Evolutionary conservation across 37 sponge, comb jelly and placozoan species (phyloP).

Genomic region (Beroe forskalii): DNA sequence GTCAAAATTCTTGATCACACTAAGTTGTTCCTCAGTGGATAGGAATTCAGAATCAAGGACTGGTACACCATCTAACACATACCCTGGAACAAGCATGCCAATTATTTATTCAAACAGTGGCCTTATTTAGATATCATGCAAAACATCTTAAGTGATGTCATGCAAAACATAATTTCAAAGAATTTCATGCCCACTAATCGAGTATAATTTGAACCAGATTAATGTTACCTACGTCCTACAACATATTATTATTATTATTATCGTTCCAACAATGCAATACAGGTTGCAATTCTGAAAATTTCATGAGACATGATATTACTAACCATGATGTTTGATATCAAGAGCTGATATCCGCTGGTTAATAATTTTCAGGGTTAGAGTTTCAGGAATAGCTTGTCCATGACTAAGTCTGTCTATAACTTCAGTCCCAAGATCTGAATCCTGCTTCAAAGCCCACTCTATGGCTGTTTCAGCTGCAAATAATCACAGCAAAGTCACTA

Average conservation of each 20-base stretch:
- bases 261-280: too few relatives aligned
- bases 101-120: too few relatives aligned
- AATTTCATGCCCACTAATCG: too few relatives aligned
- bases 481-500: too few relatives aligned
- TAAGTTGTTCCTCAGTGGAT: slow-evolving; percentile 76
- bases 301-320: too few relatives aligned
- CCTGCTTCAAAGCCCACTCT: slow-evolving; percentile 34
- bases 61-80: slow-evolving; percentile 92
- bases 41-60: slow-evolving; percentile 70
- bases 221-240: too few relatives aligned
- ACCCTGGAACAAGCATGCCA: slow-evolving; percentile 71
- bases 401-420: slow-evolving; percentile 25
- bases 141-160: too few relatives aligned
- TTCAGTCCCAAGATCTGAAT: slow-evolving; percentile 18
- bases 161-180: too few relatives aligned
- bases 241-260: too few relatives aligned
- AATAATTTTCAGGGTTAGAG: slow-evolving; percentile 71
- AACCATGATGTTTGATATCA: slow-evolving; percentile 83
- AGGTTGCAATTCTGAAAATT: too few relatives aligned
- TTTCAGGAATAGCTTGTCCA: slow-evolving; percentile 66
- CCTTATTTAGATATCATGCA: too few relatives aligned
- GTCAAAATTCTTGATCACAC: slow-evolving; percentile 67
- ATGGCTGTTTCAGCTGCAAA: slow-evolving; percentile 45
- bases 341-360: slow-evolving; percentile 69
- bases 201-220: too few relatives aligned